These are phyloP conservation scores for Podocnemis expansa DNA, from an alignment of 2,113 vertebrate species.

Conservation along the genomic window DNA sequence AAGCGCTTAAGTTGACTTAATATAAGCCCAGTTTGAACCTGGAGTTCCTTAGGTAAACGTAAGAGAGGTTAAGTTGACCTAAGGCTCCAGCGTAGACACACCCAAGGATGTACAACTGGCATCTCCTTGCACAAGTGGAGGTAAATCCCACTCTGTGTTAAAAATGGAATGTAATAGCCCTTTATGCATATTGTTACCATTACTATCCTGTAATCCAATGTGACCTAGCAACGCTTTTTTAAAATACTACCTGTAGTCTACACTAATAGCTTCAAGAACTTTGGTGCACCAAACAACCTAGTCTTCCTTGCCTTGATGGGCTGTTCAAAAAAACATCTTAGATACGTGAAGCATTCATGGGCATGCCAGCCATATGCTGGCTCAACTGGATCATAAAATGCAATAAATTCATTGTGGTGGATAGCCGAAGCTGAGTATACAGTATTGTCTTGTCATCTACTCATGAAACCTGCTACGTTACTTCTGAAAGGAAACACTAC, in stretches of 20 bases:
- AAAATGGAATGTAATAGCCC: not conserved
- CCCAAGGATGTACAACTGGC: not conserved
- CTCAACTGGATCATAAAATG: not conserved
- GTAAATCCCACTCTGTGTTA: not conserved
- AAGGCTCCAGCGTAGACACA: too few relatives aligned
- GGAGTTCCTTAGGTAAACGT: too few relatives aligned
- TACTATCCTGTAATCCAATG: not conserved
- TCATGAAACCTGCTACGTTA: not conserved
- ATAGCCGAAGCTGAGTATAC: not conserved
- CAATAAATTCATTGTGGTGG: not conserved
- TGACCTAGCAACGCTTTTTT: not conserved
- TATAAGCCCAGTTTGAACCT: too few relatives aligned
- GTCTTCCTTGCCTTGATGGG: not conserved
- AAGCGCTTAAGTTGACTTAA: too few relatives aligned
- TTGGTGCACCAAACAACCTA: not conserved
- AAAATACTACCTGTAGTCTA: not conserved
- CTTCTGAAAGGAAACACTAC: rapidly evolving
- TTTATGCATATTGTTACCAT: not conserved
- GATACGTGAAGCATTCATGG: not conserved
- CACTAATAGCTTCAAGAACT: not conserved
- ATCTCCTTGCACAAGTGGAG: not conserved
- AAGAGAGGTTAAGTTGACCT: too few relatives aligned
- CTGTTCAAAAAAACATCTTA: not conserved
- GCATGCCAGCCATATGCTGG: not conserved
- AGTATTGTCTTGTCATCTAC: not conserved